Percentiles rank a stretch among this genome's conserved stretches.
Conservation (phyloP, 2,797 vertebrate species). For the Pitangus sulphuratus region DNA sequence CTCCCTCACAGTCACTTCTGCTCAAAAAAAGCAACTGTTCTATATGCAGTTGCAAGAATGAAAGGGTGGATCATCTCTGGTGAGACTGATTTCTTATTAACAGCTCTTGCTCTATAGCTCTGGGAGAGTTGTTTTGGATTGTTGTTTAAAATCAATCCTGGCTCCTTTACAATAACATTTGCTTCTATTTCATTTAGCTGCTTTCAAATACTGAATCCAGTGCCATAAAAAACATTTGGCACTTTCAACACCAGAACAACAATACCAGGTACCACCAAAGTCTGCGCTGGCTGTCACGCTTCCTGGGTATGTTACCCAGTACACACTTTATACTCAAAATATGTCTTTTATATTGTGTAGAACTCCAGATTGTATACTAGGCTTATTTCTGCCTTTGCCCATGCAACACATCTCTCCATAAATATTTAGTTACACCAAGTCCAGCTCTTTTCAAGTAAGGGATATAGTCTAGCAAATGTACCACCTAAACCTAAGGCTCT, state of each 20-base stretch:
- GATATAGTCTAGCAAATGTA: rapidly evolving
- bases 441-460: neutral
- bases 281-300: neutral
- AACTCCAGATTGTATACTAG: neutral
- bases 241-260: rapidly evolving
- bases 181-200: neutral
- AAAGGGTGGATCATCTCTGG: neutral
- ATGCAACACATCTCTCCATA: neutral
- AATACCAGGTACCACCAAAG: rapidly evolving
- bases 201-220: neutral
- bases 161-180: neutral
- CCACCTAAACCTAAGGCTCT: neutral
- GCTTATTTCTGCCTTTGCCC: neutral
- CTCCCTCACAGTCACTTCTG: neutral
- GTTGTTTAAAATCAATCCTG: neutral
- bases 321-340: neutral
- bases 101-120: neutral
- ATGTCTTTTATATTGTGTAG: neutral
- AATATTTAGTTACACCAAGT: neutral
- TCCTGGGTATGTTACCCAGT: neutral
- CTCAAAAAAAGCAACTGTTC: neutral
- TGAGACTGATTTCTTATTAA: neutral
- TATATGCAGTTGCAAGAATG: neutral
- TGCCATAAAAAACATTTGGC: rapidly evolving
- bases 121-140: neutral